Evolutionary conservation across 2,888 invertebrate species (phyloP).

Genomic region (Mamestra brassicae): DNA sequence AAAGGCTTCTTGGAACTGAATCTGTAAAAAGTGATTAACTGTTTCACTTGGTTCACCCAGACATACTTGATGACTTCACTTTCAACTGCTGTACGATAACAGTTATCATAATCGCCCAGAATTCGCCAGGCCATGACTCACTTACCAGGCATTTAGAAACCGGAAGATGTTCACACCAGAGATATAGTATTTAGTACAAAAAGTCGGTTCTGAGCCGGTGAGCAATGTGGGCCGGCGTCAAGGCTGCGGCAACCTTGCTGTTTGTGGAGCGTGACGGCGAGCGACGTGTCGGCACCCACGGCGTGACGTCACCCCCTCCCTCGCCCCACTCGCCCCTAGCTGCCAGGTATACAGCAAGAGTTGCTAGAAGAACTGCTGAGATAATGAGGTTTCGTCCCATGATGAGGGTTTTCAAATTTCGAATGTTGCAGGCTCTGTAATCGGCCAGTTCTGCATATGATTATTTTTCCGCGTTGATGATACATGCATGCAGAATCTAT

Average conservation of each 20-base stretch:
- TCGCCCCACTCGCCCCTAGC: slow-evolving; percentile 46
- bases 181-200: slow-evolving; percentile 81
- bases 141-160: slow-evolving; percentile 59
- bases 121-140: slow-evolving; percentile 58
- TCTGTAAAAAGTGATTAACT: neutral
- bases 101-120: slow-evolving; percentile 43
- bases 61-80: slow-evolving; percentile 28
- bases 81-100: slow-evolving; percentile 32
- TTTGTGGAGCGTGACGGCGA: slow-evolving; percentile 91
- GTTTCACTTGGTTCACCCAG: neutral
- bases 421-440: neutral
- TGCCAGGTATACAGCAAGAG: slow-evolving; percentile 48
- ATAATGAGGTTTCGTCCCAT: slow-evolving; percentile 11
- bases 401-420: slow-evolving; percentile 1
- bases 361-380: slow-evolving; percentile 31
- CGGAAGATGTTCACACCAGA: slow-evolving; percentile 76
- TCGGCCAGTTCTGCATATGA: neutral
- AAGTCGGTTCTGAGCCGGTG: slow-evolving; percentile 85
- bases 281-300: slow-evolving; percentile 90
- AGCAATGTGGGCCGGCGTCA: slow-evolving; percentile 89
- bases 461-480: neutral
- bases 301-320: slow-evolving; percentile 83
- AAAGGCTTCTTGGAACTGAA: slow-evolving; percentile 24
- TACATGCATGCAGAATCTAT: neutral
- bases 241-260: slow-evolving; percentile 89